Evolutionary conservation across 2,113 vertebrate genomes (phyloP).

Genomic region (Prionailurus viverrinus): DNA sequence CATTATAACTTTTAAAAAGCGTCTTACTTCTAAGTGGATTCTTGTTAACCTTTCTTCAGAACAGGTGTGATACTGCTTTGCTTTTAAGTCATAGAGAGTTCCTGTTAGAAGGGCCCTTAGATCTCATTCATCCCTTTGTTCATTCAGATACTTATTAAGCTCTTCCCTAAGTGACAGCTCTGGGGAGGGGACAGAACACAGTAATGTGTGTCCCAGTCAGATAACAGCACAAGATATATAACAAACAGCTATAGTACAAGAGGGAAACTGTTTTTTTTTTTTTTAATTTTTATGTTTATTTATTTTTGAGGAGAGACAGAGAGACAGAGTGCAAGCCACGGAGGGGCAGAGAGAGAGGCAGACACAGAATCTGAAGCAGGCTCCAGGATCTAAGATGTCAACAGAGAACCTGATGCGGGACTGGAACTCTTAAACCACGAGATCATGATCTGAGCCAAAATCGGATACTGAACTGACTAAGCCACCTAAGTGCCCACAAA

Average conservation of each 20-base stretch:
- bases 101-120: background rate
- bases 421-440: no score
- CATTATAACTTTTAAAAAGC: constrained; percentile 12
- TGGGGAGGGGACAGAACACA: background rate
- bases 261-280: background rate
- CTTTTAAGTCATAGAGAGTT: background rate
- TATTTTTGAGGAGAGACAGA: no score
- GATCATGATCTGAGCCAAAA: no score
- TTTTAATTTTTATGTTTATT: no score
- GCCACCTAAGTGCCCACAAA: background rate
- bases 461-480: no score
- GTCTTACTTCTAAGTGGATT: background rate
- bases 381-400: no score
- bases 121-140: background rate
- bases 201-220: background rate
- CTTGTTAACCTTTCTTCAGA: background rate
- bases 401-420: no score
- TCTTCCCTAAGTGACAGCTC: background rate
- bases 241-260: background rate
- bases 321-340: no score
- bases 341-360: no score
- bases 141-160: background rate
- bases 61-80: background rate
- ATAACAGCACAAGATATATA: background rate
- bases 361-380: no score